Conservation (phyloP, 2,888 invertebrate species). For the Caenorhabditis sinica region DNA sequence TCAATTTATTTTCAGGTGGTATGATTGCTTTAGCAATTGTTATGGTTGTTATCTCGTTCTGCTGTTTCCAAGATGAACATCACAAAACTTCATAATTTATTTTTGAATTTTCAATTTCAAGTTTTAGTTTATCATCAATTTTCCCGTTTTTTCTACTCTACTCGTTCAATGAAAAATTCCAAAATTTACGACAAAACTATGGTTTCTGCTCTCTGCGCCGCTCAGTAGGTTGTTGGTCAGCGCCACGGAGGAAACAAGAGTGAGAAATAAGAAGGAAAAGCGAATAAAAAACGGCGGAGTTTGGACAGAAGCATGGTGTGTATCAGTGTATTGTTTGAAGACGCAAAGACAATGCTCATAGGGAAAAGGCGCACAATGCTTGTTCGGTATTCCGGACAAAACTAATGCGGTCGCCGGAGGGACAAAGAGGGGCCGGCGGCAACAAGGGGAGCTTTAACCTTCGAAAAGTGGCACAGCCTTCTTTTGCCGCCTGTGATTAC, state of each 20-base stretch:
- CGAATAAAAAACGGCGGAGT: conserved; percentile 40
- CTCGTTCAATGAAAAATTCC: conserved; percentile 23
- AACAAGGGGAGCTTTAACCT: conserved; percentile 49
- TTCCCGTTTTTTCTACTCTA: conserved; percentile 3
- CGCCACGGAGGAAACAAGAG: conserved; percentile 29
- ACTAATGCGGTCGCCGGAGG: conserved; percentile 50
- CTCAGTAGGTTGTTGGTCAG: conserved; percentile 54
- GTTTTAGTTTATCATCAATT: conserved; percentile 9
- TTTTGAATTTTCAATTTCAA: neutral
- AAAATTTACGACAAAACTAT: conserved; percentile 49
- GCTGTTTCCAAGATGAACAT: conserved; percentile 63
- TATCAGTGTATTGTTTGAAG: conserved; percentile 63
- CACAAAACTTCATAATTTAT: conserved; percentile 66
- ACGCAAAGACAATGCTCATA: conserved; percentile 59
- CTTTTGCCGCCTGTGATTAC: conserved; percentile 36
- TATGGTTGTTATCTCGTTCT: conserved; percentile 57
- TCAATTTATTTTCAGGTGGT: conserved; percentile 26
- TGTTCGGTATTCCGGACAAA: conserved; percentile 63
- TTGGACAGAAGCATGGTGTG: conserved; percentile 54
- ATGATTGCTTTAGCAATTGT: conserved; percentile 53
- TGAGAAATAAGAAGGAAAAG: conserved; percentile 15
- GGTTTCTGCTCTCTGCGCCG: conserved; percentile 50
- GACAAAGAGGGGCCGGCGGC: conserved; percentile 51
- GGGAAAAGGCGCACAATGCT: conserved; percentile 51
- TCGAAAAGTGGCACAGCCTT: conserved; percentile 46